Conservation (phyloP, 2,888 invertebrate genomes). For the Desoria tigrina region DNA sequence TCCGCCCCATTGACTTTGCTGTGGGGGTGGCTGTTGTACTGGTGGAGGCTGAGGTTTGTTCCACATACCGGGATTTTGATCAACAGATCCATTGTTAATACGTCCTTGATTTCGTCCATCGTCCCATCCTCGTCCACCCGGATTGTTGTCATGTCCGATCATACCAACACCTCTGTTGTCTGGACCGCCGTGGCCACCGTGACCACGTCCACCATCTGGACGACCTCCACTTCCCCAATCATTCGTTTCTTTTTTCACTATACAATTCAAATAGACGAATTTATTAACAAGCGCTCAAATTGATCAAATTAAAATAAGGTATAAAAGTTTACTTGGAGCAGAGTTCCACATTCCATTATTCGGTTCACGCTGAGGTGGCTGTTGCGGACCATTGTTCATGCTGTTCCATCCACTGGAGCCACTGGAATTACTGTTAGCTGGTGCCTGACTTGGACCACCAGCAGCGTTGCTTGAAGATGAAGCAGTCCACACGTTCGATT, state of each 20-base stretch:
- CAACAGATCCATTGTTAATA: slow-evolving; percentile 47
- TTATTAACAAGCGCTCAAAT: no score
- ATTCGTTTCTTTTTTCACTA: slow-evolving; percentile 24
- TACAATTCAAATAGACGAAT: neutral
- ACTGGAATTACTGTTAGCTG: slow-evolving; percentile 24
- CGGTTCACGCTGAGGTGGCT: slow-evolving; percentile 23
- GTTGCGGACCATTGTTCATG: slow-evolving; percentile 54
- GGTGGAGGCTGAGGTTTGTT: slow-evolving; percentile 50
- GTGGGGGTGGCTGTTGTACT: slow-evolving; percentile 38
- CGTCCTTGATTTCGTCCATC: slow-evolving; percentile 40
- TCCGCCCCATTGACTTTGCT: slow-evolving; percentile 44
- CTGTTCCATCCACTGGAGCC: slow-evolving; percentile 48
- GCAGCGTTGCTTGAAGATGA: slow-evolving; percentile 57
- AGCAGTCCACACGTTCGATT: slow-evolving; percentile 85
- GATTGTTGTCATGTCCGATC: slow-evolving; percentile 41
- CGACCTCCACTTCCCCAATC: slow-evolving; percentile 24
- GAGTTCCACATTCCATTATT: slow-evolving; percentile 49
- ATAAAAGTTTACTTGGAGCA: slow-evolving; percentile 45
- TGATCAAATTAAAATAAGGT: neutral
- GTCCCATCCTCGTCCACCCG: slow-evolving; percentile 42
- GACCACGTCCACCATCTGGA: slow-evolving; percentile 31
- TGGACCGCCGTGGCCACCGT: slow-evolving; percentile 38
- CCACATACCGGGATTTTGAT: slow-evolving; percentile 51
- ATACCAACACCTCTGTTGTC: slow-evolving; percentile 41
- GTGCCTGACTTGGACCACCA: slow-evolving; percentile 54